Base-by-base conservation (phyloP, 2,797 vertebrate genomes). In the Nyctibius grandis region DNA sequence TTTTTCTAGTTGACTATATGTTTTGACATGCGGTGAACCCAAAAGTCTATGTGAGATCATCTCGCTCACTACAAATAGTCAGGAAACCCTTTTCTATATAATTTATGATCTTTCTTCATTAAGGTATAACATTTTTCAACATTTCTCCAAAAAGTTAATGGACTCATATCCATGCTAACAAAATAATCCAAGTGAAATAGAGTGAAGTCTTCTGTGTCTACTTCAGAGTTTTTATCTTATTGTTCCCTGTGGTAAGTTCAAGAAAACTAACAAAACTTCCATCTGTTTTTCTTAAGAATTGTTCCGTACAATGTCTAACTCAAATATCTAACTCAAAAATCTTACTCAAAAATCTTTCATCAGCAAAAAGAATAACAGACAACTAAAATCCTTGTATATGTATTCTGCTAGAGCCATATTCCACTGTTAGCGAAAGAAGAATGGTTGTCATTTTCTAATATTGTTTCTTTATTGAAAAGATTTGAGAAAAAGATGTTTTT, bases 211-310 rank as follows among this genome's bases (percentile, higher is more conserved):
- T 79, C 54, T 72, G 11, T 47, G 20, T 78, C 67, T 83, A 15
- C 84, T 92, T 95, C 75, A 60, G 47, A 88, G 19, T 18, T 86
- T 65, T 18, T 73, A 44, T 92, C 93, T 57, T 86, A 77, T 76
- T 78, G 44, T 93, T 93, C 84, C 73, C 85, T 80, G 34, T 40
- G 59, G 59, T 68, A 80, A 78, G 59, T 80, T 97, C 89, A 97
- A 63, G 93, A 96, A 96, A 94, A 76, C 29, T 74, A 92, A 79
- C 42, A 82, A 95, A 96, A 54, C 26, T 36, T 78, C 51, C 12
- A 34, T 56, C 81, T 96, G 25, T 48, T 48, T 79, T 87, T 92
- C 92, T 79, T 51, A 70, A 29, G 75, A 69, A 31, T 40, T 60
- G 33, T 91, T 94, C 26, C 15, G 11, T 69, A 18, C 15, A 38